A percentile compares a stretch with the other conserved stretches of the same genome.
phyloP scores from a whole-genome alignment of 2,888 invertebrate genomes.

The Cynaeus angustus region DNA sequence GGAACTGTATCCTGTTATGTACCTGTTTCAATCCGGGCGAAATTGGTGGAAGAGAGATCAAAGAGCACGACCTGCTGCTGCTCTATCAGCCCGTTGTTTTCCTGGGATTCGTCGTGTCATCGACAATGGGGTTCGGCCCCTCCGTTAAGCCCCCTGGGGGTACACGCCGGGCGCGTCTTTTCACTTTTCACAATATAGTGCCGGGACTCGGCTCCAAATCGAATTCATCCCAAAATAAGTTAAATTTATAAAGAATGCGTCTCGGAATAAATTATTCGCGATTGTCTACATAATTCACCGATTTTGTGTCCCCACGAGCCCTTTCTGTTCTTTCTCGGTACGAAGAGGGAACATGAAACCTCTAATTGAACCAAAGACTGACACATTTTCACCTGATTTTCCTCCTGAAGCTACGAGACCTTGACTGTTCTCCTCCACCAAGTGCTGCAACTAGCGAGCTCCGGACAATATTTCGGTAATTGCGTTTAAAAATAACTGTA shows the following conservation, averaged over 20 bases:
- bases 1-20: conserved; percentile 51
- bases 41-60: conserved; percentile 59
- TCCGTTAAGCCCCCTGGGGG: conserved; percentile 51
- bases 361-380: conserved; percentile 14
- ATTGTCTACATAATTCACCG: conserved; percentile 47
- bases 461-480: conserved; percentile 24
- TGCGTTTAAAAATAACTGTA: conserved; percentile 35
- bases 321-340: neutral
- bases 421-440: no score
- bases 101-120: conserved; percentile 54
- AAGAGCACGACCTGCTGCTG: conserved; percentile 52
- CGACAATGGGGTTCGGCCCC: conserved; percentile 52
- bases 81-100: conserved; percentile 52
- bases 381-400: neutral
- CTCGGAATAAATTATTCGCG: conserved; percentile 46
- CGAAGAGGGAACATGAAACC: conserved; percentile 14
- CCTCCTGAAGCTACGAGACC: no score
- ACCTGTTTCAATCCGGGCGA: conserved; percentile 56
- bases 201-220: conserved; percentile 49
- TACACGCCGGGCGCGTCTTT: conserved; percentile 50
- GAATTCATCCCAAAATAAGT: conserved; percentile 51
- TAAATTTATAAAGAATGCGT: conserved; percentile 49
- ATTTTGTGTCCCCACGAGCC: conserved; percentile 23
- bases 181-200: conserved; percentile 45
- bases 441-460: no score